phyloP scores from a whole-genome alignment of 1,140 invertebrate species.

The Nymphalis io region DNA sequence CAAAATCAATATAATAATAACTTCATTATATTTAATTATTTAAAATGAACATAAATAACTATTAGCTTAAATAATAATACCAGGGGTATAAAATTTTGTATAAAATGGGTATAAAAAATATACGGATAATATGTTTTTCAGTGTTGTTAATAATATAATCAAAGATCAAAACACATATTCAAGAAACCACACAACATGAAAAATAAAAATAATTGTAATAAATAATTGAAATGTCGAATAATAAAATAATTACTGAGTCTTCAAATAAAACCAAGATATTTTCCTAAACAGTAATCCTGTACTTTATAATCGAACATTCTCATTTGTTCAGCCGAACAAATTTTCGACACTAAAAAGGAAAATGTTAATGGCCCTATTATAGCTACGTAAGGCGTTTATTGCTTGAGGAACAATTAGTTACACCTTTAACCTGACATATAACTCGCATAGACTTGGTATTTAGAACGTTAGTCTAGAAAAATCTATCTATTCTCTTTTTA shows the following conservation, averaged over 20 bases:
- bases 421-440: constrained; percentile 24
- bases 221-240: background rate
- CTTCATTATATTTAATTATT: no score
- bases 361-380: constrained; percentile 51
- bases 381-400: constrained; percentile 55
- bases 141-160: no score
- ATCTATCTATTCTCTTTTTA: constrained; percentile 1
- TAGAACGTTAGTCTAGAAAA: background rate
- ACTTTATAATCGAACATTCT: constrained; percentile 16
- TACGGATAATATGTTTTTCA: no score
- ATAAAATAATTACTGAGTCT: background rate
- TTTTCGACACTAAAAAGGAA: constrained; percentile 29
- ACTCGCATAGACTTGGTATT: constrained; percentile 7
- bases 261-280: background rate
- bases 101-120: no score
- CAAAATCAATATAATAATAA: no score
- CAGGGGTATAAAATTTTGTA: no score
- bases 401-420: constrained; percentile 56
- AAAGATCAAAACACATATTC: no score
- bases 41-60: no score
- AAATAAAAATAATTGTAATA: background rate
- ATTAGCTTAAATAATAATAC: no score
- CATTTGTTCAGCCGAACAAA: constrained; percentile 30
- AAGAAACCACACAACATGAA: no score
- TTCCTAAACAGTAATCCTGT: constrained; percentile 2